Evolutionary conservation across 2,113 vertebrate species (phyloP).

Genomic region (Onychostoma macrolepis): DNA sequence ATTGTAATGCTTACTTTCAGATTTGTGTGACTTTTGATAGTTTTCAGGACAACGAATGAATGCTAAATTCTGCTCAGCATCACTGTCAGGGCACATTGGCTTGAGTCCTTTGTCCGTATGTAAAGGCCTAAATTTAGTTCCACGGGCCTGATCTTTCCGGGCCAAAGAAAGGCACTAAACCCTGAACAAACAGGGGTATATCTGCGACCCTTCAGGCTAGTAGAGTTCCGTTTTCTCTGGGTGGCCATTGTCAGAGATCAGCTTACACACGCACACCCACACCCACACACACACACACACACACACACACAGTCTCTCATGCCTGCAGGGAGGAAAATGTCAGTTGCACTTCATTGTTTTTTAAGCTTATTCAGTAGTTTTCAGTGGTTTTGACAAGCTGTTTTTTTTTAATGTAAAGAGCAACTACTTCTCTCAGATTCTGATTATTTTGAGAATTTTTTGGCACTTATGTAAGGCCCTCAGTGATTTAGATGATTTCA

Average conservation of each 20-base stretch:
- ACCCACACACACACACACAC: background rate
- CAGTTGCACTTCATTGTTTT: conserved; percentile 7
- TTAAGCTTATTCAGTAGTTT: conserved; percentile 5
- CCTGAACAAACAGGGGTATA: conserved; percentile 31
- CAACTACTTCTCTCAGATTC: background rate
- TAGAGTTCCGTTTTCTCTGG: conserved; percentile 29
- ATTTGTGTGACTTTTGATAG: background rate
- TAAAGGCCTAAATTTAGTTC: conserved; percentile 14
- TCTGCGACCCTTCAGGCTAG: conserved; percentile 17
- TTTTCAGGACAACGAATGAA: background rate
- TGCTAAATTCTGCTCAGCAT: background rate
- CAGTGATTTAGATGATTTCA: conserved; percentile 11
- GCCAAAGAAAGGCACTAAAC: conserved; percentile 12
- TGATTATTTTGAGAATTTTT: background rate
- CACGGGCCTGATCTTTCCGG: background rate
- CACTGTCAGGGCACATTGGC: conserved; percentile 5
- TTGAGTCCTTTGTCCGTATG: background rate
- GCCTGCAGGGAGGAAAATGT: conserved; percentile 18
- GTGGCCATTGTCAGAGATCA: conserved; percentile 31
- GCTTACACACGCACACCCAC: conserved; percentile 12
- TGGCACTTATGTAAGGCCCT: background rate
- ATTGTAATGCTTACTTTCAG: background rate
- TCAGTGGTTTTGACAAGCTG: background rate
- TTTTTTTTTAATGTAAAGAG: background rate
- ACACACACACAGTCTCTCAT: background rate